Evolutionary conservation across 2,888 invertebrate genomes (phyloP).

Genomic region (Seira musarum): DNA sequence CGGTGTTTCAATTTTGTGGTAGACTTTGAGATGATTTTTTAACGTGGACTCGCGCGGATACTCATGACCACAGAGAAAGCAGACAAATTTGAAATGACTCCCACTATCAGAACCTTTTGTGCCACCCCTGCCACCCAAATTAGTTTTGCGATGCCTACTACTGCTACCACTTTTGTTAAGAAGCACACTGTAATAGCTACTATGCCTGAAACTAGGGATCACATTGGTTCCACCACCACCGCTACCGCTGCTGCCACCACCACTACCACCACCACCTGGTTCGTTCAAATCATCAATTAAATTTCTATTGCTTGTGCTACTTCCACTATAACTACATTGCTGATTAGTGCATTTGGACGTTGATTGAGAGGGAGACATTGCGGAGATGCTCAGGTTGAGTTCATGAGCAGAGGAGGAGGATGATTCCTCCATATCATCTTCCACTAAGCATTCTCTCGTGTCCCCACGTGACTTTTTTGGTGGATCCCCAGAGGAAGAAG

Average conservation of each 20-base stretch:
- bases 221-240: slow-evolving; percentile 35
- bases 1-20: slow-evolving; percentile 68
- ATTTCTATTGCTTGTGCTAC: not conserved
- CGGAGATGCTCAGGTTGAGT: slow-evolving; percentile 47
- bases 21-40: slow-evolving; percentile 69
- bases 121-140: slow-evolving; percentile 50
- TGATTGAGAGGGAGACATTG: slow-evolving; percentile 33
- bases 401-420: slow-evolving; percentile 32
- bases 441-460: slow-evolving; percentile 24
- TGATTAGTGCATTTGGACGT: slow-evolving; percentile 44
- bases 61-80: slow-evolving; percentile 69
- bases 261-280: slow-evolving; percentile 10
- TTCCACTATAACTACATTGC: slow-evolving; percentile 3
- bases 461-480: slow-evolving; percentile 33
- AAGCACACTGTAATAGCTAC: slow-evolving; percentile 50
- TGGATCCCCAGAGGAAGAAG: slow-evolving; percentile 23
- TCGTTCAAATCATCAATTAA: not conserved
- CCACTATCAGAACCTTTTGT: slow-evolving; percentile 47
- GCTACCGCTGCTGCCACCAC: slow-evolving; percentile 31
- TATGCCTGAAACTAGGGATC: slow-evolving; percentile 38
- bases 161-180: slow-evolving; percentile 49
- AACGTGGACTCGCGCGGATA: slow-evolving; percentile 69
- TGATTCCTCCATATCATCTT: slow-evolving; percentile 47
- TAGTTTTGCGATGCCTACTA: slow-evolving; percentile 50
- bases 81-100: slow-evolving; percentile 68